Percentiles rank a stretch among this genome's conserved stretches.
Conservation (phyloP, 2,113 vertebrate species). For the Abramis brama region DNA sequence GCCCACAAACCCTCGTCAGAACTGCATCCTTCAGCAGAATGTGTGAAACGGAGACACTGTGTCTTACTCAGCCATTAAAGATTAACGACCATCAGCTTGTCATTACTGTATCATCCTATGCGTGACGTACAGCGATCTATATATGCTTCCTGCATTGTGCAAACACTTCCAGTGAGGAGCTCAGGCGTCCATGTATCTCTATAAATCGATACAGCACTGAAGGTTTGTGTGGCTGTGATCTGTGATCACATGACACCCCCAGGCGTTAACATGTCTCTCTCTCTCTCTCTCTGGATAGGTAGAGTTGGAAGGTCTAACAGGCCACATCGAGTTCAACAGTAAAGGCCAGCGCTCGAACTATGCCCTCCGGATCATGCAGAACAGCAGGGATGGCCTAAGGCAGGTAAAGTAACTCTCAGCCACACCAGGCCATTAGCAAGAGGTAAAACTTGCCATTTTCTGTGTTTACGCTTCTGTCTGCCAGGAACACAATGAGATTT, state of each 20-base stretch:
- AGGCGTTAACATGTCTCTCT: slow-evolving; percentile 64
- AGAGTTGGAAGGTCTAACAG: slow-evolving; percentile 99
- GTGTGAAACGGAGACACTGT: slow-evolving; percentile 10
- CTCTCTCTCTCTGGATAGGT: slow-evolving; percentile 87
- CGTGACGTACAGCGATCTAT: slow-evolving; percentile 13
- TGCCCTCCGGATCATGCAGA: slow-evolving; percentile 93
- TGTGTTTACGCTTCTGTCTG: slow-evolving; percentile 12
- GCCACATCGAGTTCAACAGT: slow-evolving; percentile 99
- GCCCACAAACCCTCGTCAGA: slow-evolving; percentile 14
- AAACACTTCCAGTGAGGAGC: slow-evolving; percentile 8
- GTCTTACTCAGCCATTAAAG: slow-evolving; percentile 37
- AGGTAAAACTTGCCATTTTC: slow-evolving; percentile 38
- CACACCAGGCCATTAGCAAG: slow-evolving; percentile 29
- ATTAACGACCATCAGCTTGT: slow-evolving; percentile 20
- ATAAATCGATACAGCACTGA: slow-evolving; percentile 30
- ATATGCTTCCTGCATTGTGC: slow-evolving; percentile 15
- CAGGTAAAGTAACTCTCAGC: slow-evolving; percentile 82
- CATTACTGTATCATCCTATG: slow-evolving; percentile 12
- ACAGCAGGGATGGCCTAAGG: slow-evolving; percentile 84
- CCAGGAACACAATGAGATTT: slow-evolving; percentile 2
- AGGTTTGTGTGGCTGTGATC: not conserved
- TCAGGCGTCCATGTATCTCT: slow-evolving; percentile 5
- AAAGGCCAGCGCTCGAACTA: slow-evolving; percentile 98
- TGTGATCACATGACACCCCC: not conserved
- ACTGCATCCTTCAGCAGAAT: slow-evolving; percentile 41